A percentile compares a stretch with the other conserved stretches of the same genome.
Conservation (phyloP, 37 sponge, comb jelly and placozoan genomes). For the Beroe forskalii region DNA sequence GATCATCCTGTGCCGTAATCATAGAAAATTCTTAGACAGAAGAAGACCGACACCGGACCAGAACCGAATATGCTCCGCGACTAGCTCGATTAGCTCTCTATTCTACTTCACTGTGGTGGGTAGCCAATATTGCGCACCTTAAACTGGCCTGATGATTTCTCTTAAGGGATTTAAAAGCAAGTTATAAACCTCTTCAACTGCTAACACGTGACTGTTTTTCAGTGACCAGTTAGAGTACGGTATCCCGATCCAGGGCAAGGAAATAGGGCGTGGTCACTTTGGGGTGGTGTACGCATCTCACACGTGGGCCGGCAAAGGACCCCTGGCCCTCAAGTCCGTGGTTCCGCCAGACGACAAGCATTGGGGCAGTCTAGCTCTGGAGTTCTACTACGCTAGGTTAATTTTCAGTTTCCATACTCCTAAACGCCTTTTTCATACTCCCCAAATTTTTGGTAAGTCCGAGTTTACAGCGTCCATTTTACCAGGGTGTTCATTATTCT, state of each 20-base stretch:
- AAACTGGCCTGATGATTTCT: too few species aligned
- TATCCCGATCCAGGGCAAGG: slow-evolving; percentile 77
- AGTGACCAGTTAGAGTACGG: slow-evolving; percentile 86
- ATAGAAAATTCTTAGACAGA: background rate
- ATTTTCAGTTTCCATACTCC: background rate
- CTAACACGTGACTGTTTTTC: too few species aligned
- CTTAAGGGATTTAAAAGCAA: too few species aligned
- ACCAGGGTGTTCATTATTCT: background rate
- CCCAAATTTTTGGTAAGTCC: too few species aligned
- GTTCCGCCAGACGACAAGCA: slow-evolving; percentile 98
- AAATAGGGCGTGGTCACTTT: slow-evolving; percentile 96
- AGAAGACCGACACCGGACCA: slow-evolving; percentile 30
- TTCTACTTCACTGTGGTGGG: slow-evolving; percentile 41
- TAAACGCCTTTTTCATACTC: too few species aligned
- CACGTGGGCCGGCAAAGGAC: slow-evolving; percentile 91
- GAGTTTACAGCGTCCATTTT: too few species aligned
- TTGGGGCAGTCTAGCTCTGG: slow-evolving; percentile 96
- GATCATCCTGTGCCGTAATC: background rate
- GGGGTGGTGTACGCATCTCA: slow-evolving; percentile 95
- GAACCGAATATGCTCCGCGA: slow-evolving; percentile 64
- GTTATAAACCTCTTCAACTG: too few species aligned
- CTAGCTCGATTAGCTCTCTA: slow-evolving; percentile 50
- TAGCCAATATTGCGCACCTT: too few species aligned
- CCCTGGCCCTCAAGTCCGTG: slow-evolving; percentile 87
- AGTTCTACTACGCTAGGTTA: slow-evolving; percentile 97